A percentile compares a stretch with the other conserved stretches of the same genome.
Evolutionary conservation across 2,113 vertebrate genomes (phyloP).

Genomic region (Paradoxurus hermaphroditus): DNA sequence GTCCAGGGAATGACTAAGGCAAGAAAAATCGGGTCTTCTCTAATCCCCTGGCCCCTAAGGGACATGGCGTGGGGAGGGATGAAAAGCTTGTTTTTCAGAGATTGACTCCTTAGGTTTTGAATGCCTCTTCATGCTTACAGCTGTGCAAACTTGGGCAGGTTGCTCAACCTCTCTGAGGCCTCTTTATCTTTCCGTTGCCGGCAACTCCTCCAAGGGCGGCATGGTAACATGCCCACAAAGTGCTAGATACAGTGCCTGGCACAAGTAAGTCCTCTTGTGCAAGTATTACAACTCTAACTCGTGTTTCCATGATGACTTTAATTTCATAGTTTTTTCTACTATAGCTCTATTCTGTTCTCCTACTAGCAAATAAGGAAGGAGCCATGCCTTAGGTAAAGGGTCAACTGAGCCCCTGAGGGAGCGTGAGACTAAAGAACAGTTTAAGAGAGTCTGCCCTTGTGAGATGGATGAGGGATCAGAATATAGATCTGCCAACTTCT

Average conservation of each 20-base stretch:
- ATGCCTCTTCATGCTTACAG: neutral
- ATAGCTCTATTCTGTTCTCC: neutral
- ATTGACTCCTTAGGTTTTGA: neutral
- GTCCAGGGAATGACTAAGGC: neutral
- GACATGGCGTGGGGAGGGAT: neutral
- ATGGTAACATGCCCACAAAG: neutral
- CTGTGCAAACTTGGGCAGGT: neutral
- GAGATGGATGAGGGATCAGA: neutral
- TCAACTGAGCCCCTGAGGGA: neutral
- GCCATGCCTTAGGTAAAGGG: neutral
- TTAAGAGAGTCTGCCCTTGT: neutral
- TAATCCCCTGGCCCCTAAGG: neutral
- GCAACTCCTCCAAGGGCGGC: neutral
- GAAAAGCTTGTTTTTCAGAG: neutral
- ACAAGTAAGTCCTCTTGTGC: neutral
- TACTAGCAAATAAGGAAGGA: neutral
- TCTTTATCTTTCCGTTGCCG: neutral
- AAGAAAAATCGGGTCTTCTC: neutral
- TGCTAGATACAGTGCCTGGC: neutral
- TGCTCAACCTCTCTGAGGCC: neutral
- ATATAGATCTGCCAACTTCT: neutral
- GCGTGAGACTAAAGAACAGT: neutral
- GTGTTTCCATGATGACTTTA: neutral
- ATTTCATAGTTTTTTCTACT: neutral
- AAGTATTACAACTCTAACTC: neutral